Percentiles rank a stretch among this genome's conserved stretches.
These are phyloP conservation scores for Microplitis manilae DNA, from an alignment of 2,888 invertebrate genomes.

Conservation along the genomic window DNA sequence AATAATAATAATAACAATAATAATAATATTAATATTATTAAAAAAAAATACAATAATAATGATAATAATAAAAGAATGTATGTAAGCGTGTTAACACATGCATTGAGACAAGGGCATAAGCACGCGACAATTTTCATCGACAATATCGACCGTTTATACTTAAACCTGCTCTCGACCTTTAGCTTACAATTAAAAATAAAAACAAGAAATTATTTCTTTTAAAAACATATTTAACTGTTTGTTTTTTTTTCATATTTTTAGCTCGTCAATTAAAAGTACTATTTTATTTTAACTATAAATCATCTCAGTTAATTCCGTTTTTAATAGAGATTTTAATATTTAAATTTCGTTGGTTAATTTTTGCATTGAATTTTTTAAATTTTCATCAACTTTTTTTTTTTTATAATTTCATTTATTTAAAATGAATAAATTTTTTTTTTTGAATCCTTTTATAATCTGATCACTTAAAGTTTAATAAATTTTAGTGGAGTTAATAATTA, in stretches of 20 bases:
- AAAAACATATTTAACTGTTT: neutral
- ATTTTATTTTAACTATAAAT: too few species aligned
- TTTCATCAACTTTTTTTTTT: too few species aligned
- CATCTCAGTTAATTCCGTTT: too few species aligned
- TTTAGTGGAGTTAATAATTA: too few species aligned
- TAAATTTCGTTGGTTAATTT: too few species aligned
- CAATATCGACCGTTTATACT: slow-evolving; percentile 33
- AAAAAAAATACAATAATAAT: slow-evolving; percentile 9
- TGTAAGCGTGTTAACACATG: slow-evolving; percentile 10
- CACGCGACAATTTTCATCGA: slow-evolving; percentile 24
- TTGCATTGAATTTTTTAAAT: too few species aligned
- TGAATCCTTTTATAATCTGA: too few species aligned
- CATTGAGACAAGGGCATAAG: slow-evolving; percentile 21
- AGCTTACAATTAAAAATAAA: slow-evolving; percentile 33
- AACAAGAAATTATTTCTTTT: neutral
- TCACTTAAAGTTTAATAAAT: too few species aligned
- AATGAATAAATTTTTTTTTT: too few species aligned
- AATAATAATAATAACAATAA: neutral
- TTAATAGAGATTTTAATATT: too few species aligned
- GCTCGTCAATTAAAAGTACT: too few species aligned
- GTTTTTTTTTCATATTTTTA: neutral
- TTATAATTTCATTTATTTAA: too few species aligned
- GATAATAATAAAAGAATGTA: slow-evolving; percentile 7
- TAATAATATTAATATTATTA: neutral
- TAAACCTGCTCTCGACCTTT: slow-evolving; percentile 39